These are phyloP conservation scores for Eupeodes latifasciatus DNA, from an alignment of 2,888 invertebrate genomes.

Conservation along the genomic window DNA sequence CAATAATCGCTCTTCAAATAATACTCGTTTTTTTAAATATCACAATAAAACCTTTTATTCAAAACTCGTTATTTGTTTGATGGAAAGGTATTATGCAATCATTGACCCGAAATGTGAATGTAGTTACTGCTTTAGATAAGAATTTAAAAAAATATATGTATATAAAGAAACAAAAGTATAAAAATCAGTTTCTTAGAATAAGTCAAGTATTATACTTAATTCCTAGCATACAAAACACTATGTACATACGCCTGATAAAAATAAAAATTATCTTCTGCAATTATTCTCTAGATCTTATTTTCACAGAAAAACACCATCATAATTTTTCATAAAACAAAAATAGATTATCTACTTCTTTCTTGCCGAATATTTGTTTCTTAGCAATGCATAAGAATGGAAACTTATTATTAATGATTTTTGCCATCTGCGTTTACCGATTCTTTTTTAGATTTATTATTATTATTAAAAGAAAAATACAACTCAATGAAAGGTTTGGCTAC, in stretches of 20 bases:
- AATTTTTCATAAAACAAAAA: background rate
- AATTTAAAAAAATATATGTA: too few species aligned
- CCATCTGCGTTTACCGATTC: background rate
- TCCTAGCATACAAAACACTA: background rate
- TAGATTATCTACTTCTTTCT: background rate
- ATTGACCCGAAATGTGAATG: too few species aligned
- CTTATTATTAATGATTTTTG: conserved; percentile 2
- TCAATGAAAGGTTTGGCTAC: conserved; percentile 12
- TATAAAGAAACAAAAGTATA: too few species aligned
- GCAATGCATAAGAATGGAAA: background rate
- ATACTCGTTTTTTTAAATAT: too few species aligned
- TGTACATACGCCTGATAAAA: background rate
- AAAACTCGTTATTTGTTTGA: too few species aligned
- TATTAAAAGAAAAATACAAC: background rate
- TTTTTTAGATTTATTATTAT: background rate
- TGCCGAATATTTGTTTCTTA: background rate
- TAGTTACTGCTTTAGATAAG: too few species aligned
- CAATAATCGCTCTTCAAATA: too few species aligned
- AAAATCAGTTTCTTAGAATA: too few species aligned
- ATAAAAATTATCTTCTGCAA: background rate
- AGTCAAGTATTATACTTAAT: too few species aligned
- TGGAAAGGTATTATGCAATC: too few species aligned
- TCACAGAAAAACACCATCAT: background rate
- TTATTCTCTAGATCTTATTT: background rate
- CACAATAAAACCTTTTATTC: too few species aligned